phyloP scores from a whole-genome alignment of 2,888 invertebrate species.

The Plebejus melissa region DNA sequence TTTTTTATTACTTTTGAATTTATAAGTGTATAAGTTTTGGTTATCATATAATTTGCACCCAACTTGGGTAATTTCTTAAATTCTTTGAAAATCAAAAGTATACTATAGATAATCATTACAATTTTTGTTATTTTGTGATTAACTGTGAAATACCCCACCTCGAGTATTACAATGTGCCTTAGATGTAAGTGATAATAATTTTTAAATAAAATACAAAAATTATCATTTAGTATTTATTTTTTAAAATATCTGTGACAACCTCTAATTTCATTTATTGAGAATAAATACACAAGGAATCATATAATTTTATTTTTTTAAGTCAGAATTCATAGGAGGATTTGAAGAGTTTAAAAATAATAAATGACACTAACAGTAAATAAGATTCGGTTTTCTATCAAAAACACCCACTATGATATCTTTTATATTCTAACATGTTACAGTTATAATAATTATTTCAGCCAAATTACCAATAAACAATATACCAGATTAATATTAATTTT shows the following conservation, averaged over 20 bases:
- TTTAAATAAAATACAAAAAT: not conserved
- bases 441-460: conserved; percentile 37
- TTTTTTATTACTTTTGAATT: too few species aligned
- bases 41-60: too few species aligned
- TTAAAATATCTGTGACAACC: conserved; percentile 11
- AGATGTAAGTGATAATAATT: not conserved
- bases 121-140: conserved; percentile 14
- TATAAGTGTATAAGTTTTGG: not conserved
- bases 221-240: conserved; percentile 11
- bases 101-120: not conserved
- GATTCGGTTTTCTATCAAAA: conserved; percentile 25
- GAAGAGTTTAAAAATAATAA: conserved; percentile 3
- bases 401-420: not conserved
- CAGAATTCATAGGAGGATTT: not conserved
- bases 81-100: too few species aligned
- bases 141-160: conserved; percentile 31
- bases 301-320: not conserved
- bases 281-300: not conserved
- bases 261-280: conserved; percentile 3
- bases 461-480: conserved; percentile 49
- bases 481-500: conserved; percentile 43
- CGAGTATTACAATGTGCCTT: conserved; percentile 34
- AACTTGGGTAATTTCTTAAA: too few species aligned
- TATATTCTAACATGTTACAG: conserved; percentile 9
- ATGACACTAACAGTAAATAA: conserved; percentile 3